Evolutionary conservation across 2,797 vertebrate genomes (phyloP).

Genomic region (Hybognathus amarus): DNA sequence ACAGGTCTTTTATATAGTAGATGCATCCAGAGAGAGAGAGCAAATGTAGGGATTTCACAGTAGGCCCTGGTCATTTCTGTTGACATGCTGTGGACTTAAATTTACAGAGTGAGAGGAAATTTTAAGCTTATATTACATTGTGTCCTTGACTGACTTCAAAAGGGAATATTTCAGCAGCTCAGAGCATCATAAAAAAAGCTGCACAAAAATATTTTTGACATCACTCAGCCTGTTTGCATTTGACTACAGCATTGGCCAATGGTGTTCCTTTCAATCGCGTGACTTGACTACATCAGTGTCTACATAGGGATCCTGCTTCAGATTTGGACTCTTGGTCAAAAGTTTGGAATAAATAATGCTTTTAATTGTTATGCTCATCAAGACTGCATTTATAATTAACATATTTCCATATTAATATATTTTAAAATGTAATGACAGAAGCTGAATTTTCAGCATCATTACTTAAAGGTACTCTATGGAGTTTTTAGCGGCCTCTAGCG

Average conservation of each 20-base stretch:
- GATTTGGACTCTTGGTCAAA: neutral
- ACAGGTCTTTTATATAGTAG: constrained; percentile 9
- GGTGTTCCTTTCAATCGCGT: neutral
- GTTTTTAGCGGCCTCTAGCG: too few species aligned
- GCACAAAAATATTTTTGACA: neutral
- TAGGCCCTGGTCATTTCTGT: constrained; percentile 31
- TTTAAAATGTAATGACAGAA: neutral
- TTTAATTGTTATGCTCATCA: too few species aligned
- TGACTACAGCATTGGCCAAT: neutral
- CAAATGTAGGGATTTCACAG: constrained; percentile 44
- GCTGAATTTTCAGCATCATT: neutral
- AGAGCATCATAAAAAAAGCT: neutral
- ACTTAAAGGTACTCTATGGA: too few species aligned
- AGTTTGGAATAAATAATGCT: neutral
- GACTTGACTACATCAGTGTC: neutral
- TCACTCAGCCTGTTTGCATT: neutral
- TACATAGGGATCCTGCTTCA: neutral
- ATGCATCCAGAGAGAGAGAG: neutral
- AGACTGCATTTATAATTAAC: neutral
- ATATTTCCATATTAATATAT: neutral
- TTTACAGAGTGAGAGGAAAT: constrained; percentile 41
- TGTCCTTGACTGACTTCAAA: constrained; percentile 41
- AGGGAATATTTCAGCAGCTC: constrained; percentile 14
- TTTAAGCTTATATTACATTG: constrained; percentile 39
- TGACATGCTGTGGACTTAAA: constrained; percentile 11